A percentile compares a stretch with the other conserved stretches of the same genome.
These are phyloP conservation scores for Phalera bucephala DNA, from an alignment of 2,888 invertebrate genomes.

Conservation along the genomic window DNA sequence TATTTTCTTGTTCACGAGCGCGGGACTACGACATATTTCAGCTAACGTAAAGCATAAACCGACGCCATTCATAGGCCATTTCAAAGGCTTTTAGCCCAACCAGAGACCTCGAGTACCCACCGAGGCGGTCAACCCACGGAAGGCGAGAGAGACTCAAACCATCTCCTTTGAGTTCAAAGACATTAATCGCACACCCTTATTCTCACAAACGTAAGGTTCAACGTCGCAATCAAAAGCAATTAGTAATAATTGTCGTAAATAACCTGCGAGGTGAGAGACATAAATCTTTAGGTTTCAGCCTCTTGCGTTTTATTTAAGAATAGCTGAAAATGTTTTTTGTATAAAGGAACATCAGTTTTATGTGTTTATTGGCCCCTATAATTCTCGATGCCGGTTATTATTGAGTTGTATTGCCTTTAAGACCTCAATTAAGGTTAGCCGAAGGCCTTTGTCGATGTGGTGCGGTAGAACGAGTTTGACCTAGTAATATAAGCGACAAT, in stretches of 20 bases:
- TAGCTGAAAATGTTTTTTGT: slow-evolving; percentile 39
- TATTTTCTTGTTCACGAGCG: background rate
- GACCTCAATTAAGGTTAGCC: slow-evolving; percentile 12
- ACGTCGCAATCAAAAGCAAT: slow-evolving; percentile 41
- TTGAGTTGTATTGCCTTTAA: slow-evolving; percentile 30
- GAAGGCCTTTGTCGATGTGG: slow-evolving; percentile 7
- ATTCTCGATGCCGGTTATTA: slow-evolving; percentile 30
- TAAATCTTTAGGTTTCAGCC: slow-evolving; percentile 47
- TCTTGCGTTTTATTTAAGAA: slow-evolving; percentile 40
- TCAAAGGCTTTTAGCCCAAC: slow-evolving; percentile 17
- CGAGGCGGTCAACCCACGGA: slow-evolving; percentile 12
- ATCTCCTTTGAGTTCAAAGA: slow-evolving; percentile 32
- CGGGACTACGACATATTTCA: slow-evolving; percentile 3
- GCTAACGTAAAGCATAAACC: slow-evolving; percentile 1
- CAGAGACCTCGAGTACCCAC: slow-evolving; percentile 12
- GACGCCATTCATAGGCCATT: slow-evolving; percentile 16
- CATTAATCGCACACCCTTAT: slow-evolving; percentile 34
- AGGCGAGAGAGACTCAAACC: slow-evolving; percentile 15
- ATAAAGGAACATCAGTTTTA: slow-evolving; percentile 24
- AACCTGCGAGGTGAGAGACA: slow-evolving; percentile 46
- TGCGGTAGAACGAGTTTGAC: slow-evolving; percentile 16
- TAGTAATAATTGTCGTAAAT: slow-evolving; percentile 45
- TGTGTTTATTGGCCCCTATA: slow-evolving; percentile 33
- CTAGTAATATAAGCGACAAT: background rate
- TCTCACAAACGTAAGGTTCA: slow-evolving; percentile 28